Evolutionary conservation across 2,797 vertebrate species (phyloP), one percentile per base, ranked within the genome.

Genomic region (Gallinago solitaria): DNA sequence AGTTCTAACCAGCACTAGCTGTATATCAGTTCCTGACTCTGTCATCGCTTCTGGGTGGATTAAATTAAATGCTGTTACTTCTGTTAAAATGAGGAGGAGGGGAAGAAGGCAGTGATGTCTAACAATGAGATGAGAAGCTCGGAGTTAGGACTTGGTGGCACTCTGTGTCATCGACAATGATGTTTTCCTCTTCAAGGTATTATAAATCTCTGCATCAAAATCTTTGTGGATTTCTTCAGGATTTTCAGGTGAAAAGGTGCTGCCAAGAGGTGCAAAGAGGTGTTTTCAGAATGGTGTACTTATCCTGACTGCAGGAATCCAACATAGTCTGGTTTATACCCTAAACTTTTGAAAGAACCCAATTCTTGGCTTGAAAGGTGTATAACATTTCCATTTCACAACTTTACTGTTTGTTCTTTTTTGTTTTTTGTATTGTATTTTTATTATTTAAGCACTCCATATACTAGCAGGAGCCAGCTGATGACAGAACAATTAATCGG

Each of bases 51-150:
- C 86, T 93, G 64, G 75, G 86, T 90, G 88, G 65, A 93, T 96
- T 96, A 94, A 94, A 94, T 96, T 87, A 89, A 96, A 83, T 85
- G 68, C 60, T 79, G 30, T 87, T 92, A 74, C 84, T 94, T 93
- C 86, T 90, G 45, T 94, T 96, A 74, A 95, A 95, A 84, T 2
- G 33, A 93, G 64, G 64, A 93, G 76, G 90, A 93, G 83, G 48
- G 33, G 33, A 60, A 61, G 90, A 64, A 83, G 63, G 63, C 70
- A 77, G 37, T 82, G 51, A 28, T 77, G 53, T 94, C 81, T 93
- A 77, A 82, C 83, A 54, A 33, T 43, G 45, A 86, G 68, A 85
- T 35, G 57, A 89, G 90, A 70, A 64, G 17, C 50, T 90, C 53
- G 32, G 51, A 61, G n/a, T 68, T 70, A 41, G 77, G 71, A 65